These are phyloP conservation scores for Micrasema longulum DNA, from an alignment of 1,140 invertebrate genomes.

Conservation along the genomic window DNA sequence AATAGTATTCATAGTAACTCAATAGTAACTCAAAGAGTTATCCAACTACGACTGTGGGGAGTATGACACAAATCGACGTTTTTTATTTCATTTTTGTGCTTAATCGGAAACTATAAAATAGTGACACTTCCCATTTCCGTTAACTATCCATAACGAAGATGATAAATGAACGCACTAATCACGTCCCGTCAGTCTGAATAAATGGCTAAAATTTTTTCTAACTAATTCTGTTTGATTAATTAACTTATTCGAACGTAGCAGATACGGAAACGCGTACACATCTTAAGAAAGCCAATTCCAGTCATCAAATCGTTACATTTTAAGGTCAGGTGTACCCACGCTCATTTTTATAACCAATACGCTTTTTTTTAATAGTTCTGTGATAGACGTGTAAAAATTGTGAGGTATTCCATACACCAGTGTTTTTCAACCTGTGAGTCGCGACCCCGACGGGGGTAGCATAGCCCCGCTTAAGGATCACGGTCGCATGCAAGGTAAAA, in stretches of 20 bases:
- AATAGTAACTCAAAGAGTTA: too few species aligned
- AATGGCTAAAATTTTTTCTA: neutral
- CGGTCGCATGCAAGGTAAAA: too few species aligned
- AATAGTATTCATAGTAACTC: too few species aligned
- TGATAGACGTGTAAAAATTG: constrained; percentile 9
- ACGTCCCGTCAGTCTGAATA: constrained; percentile 19
- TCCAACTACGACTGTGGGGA: neutral
- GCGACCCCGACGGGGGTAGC: neutral
- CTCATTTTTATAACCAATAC: constrained; percentile 3
- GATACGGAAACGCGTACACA: neutral
- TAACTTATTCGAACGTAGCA: neutral
- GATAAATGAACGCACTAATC: constrained; percentile 2
- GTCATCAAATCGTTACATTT: constrained; percentile 9
- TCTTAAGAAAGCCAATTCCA: constrained; percentile 1
- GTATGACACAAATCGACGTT: neutral
- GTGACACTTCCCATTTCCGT: too few species aligned
- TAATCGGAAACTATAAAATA: too few species aligned
- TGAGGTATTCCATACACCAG: neutral
- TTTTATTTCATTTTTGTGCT: neutral
- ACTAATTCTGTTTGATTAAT: constrained; percentile 24
- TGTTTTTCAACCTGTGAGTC: too few species aligned
- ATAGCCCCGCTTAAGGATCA: neutral
- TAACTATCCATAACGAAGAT: neutral
- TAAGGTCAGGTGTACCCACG: constrained; percentile 16
- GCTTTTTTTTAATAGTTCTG: too few species aligned